Conservation (phyloP, 2,888 invertebrate genomes). For the Cabera pusaria region DNA sequence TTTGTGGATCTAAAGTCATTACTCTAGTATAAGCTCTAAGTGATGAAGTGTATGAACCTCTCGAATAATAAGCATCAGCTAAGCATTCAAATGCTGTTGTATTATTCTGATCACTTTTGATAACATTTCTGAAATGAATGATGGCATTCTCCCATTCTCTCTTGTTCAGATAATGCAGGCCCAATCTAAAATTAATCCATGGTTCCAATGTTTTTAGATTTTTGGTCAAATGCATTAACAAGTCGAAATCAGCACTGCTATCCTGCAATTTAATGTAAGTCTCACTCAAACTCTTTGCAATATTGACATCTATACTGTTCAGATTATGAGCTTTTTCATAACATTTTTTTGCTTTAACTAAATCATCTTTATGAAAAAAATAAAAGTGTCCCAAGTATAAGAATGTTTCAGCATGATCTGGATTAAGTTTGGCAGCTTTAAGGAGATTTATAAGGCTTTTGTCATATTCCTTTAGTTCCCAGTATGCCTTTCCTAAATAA, state of each 20-base stretch:
- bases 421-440: conserved; percentile 88
- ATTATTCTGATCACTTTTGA: conserved; percentile 87
- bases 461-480: conserved; percentile 81
- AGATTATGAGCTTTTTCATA: conserved; percentile 92
- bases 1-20: conserved; percentile 85
- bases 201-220: conserved; percentile 79
- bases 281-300: conserved; percentile 89
- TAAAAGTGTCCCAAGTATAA: conserved; percentile 91
- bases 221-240: conserved; percentile 78
- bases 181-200: conserved; percentile 94
- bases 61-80: conserved; percentile 94
- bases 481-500: conserved; percentile 84
- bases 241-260: conserved; percentile 85
- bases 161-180: conserved; percentile 89
- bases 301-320: conserved; percentile 85
- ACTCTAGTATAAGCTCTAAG: conserved; percentile 93
- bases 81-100: conserved; percentile 93
- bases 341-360: conserved; percentile 90
- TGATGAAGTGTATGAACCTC: conserved; percentile 96
- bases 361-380: conserved; percentile 82
- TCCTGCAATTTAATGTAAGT: conserved; percentile 87
- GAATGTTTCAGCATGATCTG: conserved; percentile 89
- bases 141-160: conserved; percentile 90
- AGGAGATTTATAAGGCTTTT: conserved; percentile 86
- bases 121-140: conserved; percentile 88